Base-by-base conservation (phyloP, 2,797 vertebrate genomes). In the Nasua narica region DNA sequence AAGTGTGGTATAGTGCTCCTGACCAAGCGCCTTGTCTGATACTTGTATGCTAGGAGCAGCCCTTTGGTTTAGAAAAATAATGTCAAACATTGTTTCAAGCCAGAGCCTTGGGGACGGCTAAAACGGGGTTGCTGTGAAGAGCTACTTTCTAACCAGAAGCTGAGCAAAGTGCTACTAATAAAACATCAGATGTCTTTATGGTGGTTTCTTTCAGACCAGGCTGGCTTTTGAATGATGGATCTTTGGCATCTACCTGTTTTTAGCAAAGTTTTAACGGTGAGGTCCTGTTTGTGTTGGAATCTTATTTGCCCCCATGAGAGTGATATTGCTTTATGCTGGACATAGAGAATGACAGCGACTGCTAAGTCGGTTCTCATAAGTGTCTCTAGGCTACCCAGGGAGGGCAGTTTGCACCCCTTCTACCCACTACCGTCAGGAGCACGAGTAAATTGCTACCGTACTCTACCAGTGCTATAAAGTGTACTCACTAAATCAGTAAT, bases 41-140 rank as follows among this genome's bases (percentile, higher is more conserved):
- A 54, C 29, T 58, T 79, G 77, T 50, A 15, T 19, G 9, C 65
- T 93, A 69, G 58, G 32, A 89, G 83, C 84, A 58, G 12, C 79
- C 72, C 40, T 50, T 94, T 91, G 92, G 58, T 83, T 94, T 94
- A 94, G 56, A 56, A 87, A 84, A 81, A 87, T 83, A 92, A 32
- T 72, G 27, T 95, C 88, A 91, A 87, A 78, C 25, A 86, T 87
- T 74, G 37, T 97, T 97, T 91, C 23, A 62, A 84, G 32, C 16
- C 86, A 81, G 54, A 96, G 32, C 89, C 70, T 62, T 83, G 54
- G 91, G 87, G 65, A 96, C 62, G 87, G 35, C 29, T 94, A 93
- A 96, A 95, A 79, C 48, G 87, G 52, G 50, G 18, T 40, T 96
- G 48, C 54, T 91, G 23, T 15, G 19, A 78, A 96, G 62, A 95